These are phyloP conservation scores for Phrixothrix hirtus DNA, from an alignment of 2,888 invertebrate species.

Conservation along the genomic window DNA sequence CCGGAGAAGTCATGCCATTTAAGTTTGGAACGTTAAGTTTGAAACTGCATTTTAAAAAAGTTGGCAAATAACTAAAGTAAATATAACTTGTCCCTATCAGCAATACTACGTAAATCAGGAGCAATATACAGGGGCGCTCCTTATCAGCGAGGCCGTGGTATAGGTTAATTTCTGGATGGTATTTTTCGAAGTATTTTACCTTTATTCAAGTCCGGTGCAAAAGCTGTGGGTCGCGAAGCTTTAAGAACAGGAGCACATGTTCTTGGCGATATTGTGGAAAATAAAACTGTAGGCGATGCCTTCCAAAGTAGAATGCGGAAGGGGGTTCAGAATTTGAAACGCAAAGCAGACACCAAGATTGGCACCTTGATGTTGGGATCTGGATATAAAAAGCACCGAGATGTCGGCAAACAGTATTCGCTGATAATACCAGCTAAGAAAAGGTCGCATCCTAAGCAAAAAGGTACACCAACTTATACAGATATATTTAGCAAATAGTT, in stretches of 20 bases:
- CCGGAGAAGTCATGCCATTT: neutral
- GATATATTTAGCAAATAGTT: slow-evolving; percentile 2
- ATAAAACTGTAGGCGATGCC: slow-evolving; percentile 2
- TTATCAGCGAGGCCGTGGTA: no score
- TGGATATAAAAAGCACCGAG: slow-evolving; percentile 8
- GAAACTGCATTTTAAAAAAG: no score
- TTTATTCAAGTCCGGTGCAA: slow-evolving; percentile 7
- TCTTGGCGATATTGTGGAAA: no score
- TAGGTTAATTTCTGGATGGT: slow-evolving; percentile 4
- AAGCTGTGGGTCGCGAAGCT: slow-evolving; percentile 8
- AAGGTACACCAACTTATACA: neutral
- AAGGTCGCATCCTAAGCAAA: neutral
- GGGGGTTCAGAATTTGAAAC: slow-evolving; percentile 7
- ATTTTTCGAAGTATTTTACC: slow-evolving; percentile 13
- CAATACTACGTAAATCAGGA: no score
- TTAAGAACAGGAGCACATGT: slow-evolving; percentile 5
- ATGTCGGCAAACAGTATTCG: neutral
- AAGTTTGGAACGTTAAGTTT: slow-evolving; percentile 8
- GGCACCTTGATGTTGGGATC: slow-evolving; percentile 8
- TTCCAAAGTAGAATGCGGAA: slow-evolving; percentile 3
- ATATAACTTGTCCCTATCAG: slow-evolving; percentile 7
- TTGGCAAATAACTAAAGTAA: neutral
- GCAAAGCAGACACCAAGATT: slow-evolving; percentile 9
- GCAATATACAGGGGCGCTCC: no score
- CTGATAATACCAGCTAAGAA: neutral